Percentiles rank a stretch among this genome's conserved stretches.
Conservation (phyloP, 1,140 invertebrate species). For the Euborellia annulipes region DNA sequence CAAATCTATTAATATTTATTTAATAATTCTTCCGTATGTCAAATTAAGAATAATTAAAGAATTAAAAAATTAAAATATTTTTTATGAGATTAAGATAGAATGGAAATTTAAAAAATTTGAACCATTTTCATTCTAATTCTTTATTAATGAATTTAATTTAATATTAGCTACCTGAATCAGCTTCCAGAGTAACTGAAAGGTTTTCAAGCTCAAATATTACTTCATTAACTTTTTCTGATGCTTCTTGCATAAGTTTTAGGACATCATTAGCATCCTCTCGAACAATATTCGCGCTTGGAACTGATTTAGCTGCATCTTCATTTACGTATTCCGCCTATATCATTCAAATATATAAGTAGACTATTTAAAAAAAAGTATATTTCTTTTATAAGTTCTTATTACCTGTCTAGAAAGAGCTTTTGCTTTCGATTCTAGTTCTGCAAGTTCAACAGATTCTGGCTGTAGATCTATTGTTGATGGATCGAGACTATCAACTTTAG, state of each 20-base stretch:
- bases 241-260: conserved; percentile 44
- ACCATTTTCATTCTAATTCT: too few species aligned
- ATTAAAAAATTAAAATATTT: too few species aligned
- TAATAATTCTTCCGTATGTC: too few species aligned
- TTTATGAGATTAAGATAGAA: too few species aligned
- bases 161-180: too few species aligned
- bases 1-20: too few species aligned
- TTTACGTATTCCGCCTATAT: conserved; percentile 31
- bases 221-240: conserved; percentile 30
- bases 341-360: neutral
- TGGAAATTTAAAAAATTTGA: too few species aligned
- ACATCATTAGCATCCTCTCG: conserved; percentile 54
- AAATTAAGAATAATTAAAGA: too few species aligned
- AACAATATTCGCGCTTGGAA: conserved; percentile 59
- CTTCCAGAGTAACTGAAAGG: conserved; percentile 6
- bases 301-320: conserved; percentile 31
- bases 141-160: too few species aligned
- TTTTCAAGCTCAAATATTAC: conserved; percentile 13
- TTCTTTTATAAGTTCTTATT: too few species aligned
- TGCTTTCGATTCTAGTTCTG: conserved; percentile 35
- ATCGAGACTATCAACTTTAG: conserved; percentile 47
- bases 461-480: conserved; percentile 43
- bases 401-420: conserved; percentile 40
- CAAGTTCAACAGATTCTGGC: conserved; percentile 40
- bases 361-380: too few species aligned